A percentile compares a stretch with the other conserved stretches of the same genome.
Evolutionary conservation across 2,113 vertebrate species (phyloP).

Genomic region (Rhea pennata): DNA sequence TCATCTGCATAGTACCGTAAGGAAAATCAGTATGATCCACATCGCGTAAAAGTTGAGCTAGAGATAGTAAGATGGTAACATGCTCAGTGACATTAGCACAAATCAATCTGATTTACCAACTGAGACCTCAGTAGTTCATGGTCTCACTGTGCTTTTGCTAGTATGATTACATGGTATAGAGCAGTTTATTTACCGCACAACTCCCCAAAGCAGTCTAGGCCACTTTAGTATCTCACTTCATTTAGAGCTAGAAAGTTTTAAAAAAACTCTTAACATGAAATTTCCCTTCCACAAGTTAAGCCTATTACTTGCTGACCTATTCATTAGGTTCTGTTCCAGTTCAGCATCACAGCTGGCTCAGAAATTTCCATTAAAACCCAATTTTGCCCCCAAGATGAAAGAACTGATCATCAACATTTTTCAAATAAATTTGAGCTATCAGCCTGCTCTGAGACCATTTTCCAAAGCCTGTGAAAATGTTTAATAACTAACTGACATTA

Average conservation of each 20-base stretch:
- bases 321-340: slow-evolving; percentile 22
- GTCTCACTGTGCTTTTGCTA: neutral
- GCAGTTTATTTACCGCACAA: neutral
- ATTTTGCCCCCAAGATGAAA: slow-evolving; percentile 50
- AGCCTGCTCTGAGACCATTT: slow-evolving; percentile 10
- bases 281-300: slow-evolving; percentile 1
- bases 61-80: neutral
- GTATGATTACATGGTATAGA: accelerated
- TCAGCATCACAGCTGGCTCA: slow-evolving; percentile 1
- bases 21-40: neutral
- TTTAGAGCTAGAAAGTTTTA: neutral
- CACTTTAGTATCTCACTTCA: neutral
- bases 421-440: slow-evolving; percentile 44
- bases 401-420: slow-evolving; percentile 57
- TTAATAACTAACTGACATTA: slow-evolving; percentile 56
- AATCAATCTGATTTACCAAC: neutral
- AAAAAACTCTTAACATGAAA: neutral
- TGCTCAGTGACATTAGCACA: neutral
- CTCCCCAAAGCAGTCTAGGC: accelerated
- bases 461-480: slow-evolving; percentile 46
- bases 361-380: slow-evolving; percentile 57
- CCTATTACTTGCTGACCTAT: neutral
- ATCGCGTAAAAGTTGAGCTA: neutral
- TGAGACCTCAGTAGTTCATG: neutral
- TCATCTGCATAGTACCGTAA: neutral